phyloP scores from a whole-genome alignment of 2,113 vertebrate genomes.

The Caloenas nicobarica region DNA sequence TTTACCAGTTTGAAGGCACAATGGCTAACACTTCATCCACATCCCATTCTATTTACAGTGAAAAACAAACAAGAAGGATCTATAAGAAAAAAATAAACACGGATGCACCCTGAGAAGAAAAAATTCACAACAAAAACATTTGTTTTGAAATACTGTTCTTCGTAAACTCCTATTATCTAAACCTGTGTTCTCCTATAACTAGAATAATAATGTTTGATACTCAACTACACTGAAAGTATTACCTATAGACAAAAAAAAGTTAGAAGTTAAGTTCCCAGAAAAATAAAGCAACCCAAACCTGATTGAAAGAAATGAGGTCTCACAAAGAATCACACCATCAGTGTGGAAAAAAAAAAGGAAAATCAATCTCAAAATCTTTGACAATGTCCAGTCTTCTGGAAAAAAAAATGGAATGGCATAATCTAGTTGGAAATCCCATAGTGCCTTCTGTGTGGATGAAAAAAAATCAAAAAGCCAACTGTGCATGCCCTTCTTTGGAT shows the following conservation, averaged over 20 bases:
- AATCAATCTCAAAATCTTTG: background rate
- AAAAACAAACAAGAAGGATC: background rate
- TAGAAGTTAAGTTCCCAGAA: background rate
- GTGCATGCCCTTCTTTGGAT: conserved; percentile 24
- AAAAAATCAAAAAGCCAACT: conserved; percentile 2
- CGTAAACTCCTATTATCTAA: conserved; percentile 46
- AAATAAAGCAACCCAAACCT: background rate
- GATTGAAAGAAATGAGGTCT: conserved; percentile 13
- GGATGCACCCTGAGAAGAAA: conserved; percentile 55
- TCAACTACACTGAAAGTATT: conserved; percentile 19
- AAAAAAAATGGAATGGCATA: background rate
- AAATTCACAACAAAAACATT: conserved; percentile 36
- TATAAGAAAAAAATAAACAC: conserved; percentile 7
- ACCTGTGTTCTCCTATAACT: conserved; percentile 4
- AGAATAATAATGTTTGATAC: background rate
- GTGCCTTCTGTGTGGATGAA: background rate
- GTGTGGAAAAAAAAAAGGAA: background rate
- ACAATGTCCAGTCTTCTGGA: background rate
- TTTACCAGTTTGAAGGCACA: conserved; percentile 66
- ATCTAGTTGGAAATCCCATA: conserved; percentile 16
- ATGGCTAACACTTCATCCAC: conserved; percentile 24
- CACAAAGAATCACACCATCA: background rate
- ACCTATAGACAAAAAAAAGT: background rate
- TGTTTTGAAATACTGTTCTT: conserved; percentile 26
- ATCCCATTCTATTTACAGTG: conserved; percentile 38